These are phyloP conservation scores for Oryzias melastigma DNA, from an alignment of 2,113 vertebrate genomes.

Conservation along the genomic window DNA sequence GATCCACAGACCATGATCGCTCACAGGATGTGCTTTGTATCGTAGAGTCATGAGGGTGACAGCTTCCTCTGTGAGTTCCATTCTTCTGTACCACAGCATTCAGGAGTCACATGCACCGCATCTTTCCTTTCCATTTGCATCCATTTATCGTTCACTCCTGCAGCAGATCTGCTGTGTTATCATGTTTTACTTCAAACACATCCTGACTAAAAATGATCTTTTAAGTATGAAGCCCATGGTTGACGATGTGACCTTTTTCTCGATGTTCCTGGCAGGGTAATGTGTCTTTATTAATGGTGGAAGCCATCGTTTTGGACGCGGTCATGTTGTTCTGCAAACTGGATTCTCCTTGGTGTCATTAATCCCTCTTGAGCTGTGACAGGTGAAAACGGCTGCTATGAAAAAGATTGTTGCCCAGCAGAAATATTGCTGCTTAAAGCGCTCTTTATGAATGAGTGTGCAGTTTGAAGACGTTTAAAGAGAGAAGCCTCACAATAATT, in stretches of 20 bases:
- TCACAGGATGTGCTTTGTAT: too few species aligned
- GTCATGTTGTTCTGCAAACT: background rate
- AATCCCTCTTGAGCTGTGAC: background rate
- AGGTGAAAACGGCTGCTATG: background rate
- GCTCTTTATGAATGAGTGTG: slow-evolving; percentile 6
- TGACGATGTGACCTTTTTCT: background rate
- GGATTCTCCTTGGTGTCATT: slow-evolving; percentile 4
- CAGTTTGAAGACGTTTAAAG: background rate
- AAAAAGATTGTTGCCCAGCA: background rate
- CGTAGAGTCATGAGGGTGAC: too few species aligned
- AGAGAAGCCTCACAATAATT: slow-evolving; percentile 19
- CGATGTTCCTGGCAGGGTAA: too few species aligned
- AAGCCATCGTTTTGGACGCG: background rate
- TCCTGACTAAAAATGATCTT: background rate
- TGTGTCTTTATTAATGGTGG: background rate
- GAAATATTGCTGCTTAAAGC: background rate
- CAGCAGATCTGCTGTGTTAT: background rate
- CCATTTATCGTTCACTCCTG: background rate
- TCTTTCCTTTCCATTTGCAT: too few species aligned
- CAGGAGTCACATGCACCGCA: too few species aligned
- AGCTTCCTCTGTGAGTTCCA: too few species aligned
- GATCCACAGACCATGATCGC: too few species aligned
- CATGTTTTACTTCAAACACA: background rate
- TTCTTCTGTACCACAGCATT: too few species aligned
- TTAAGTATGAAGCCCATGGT: background rate